phyloP scores from a whole-genome alignment of 2,113 vertebrate genomes.

The Aptenodytes forsteri region DNA sequence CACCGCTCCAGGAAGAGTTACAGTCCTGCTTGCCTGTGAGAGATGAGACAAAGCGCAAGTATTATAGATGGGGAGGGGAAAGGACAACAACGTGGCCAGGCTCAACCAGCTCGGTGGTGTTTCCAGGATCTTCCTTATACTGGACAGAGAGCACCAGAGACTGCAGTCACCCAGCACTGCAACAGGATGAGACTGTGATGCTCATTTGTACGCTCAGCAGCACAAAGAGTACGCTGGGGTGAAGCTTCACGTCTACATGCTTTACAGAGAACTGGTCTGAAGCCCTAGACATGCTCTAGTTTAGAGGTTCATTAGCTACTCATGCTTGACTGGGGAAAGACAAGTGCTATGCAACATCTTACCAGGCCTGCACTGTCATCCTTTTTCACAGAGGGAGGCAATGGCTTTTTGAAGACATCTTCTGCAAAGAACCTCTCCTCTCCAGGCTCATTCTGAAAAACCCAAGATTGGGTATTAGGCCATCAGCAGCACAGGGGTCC shows the following conservation, averaged over 20 bases:
- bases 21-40: background rate
- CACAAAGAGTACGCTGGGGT: background rate
- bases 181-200: background rate
- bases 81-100: background rate
- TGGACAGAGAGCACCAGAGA: background rate
- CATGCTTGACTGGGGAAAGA: background rate
- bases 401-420: slow-evolving; percentile 95
- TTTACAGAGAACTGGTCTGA: background rate
- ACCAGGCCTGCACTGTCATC: slow-evolving; percentile 79
- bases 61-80: background rate
- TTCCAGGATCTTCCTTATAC: background rate
- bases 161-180: background rate
- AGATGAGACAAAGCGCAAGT: background rate
- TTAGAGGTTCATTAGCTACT: background rate
- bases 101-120: background rate
- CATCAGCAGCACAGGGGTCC: background rate
- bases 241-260: background rate
- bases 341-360: slow-evolving; percentile 11
- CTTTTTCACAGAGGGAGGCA: slow-evolving; percentile 88
- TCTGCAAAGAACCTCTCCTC: slow-evolving; percentile 76
- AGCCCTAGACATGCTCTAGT: background rate
- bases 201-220: background rate
- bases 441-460: slow-evolving; percentile 73
- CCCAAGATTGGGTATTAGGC: background rate
- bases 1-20: background rate